Percentiles rank a stretch among this genome's conserved stretches.
Evolutionary conservation across 1,140 invertebrate genomes (phyloP).

Genomic region (Hylyphantes graminicola): DNA sequence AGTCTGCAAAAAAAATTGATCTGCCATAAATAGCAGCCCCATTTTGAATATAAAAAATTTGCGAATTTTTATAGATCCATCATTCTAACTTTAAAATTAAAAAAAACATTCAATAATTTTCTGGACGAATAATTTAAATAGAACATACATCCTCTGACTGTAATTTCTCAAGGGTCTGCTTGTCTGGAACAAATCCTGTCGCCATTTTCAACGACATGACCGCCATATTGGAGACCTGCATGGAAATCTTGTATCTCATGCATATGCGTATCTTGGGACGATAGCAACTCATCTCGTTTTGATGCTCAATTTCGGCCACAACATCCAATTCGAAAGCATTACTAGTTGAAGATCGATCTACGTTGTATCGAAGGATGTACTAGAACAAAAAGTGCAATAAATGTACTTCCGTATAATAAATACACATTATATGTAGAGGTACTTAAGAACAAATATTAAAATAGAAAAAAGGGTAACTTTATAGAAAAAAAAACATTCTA

Average conservation of each 20-base stretch:
- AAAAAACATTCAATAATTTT: not conserved
- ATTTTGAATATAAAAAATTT: not conserved
- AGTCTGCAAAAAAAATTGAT: no score
- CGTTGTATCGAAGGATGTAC: conserved; percentile 37
- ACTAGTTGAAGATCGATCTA: not conserved
- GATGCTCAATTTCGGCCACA: not conserved
- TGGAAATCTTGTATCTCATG: conserved; percentile 68
- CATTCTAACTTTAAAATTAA: not conserved
- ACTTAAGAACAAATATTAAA: not conserved
- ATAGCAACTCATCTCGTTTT: not conserved
- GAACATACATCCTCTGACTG: no score
- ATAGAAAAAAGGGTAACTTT: not conserved
- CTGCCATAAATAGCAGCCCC: no score
- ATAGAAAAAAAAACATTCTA: not conserved
- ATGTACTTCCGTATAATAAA: not conserved
- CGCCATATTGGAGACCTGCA: conserved; percentile 74
- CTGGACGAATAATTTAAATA: not conserved
- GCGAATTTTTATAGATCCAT: not conserved
- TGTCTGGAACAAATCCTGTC: conserved; percentile 74
- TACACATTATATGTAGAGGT: not conserved
- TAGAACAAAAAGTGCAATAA: not conserved
- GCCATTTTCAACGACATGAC: conserved; percentile 75
- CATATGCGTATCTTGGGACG: conserved; percentile 33
- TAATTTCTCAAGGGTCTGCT: conserved; percentile 67
- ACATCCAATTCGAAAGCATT: conserved; percentile 39